Evolutionary conservation across 2,888 invertebrate genomes (phyloP).

Genomic region (Slavum lentiscoides): DNA sequence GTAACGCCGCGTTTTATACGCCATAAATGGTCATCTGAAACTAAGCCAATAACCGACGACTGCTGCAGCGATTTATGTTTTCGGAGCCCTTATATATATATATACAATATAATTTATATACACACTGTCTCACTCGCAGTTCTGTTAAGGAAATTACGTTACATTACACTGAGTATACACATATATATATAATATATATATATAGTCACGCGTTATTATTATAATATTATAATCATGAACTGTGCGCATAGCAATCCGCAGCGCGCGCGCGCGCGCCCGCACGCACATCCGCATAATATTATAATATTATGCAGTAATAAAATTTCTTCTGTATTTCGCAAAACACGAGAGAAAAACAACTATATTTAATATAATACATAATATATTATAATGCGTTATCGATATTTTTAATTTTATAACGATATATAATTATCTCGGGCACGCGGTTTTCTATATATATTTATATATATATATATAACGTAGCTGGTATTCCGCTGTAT

Average conservation of each 20-base stretch:
- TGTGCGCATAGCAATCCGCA: too few species aligned
- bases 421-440: not conserved
- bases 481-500: too few species aligned
- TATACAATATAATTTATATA: constrained; percentile 18
- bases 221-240: constrained; percentile 12
- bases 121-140: constrained; percentile 13
- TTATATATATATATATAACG: not conserved
- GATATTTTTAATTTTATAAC: constrained; percentile 2
- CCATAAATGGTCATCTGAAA: constrained; percentile 40
- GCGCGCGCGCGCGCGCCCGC: not conserved
- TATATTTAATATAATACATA: too few species aligned
- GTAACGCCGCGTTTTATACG: not conserved
- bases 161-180: not conserved
- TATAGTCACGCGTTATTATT: constrained; percentile 12
- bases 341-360: constrained; percentile 18
- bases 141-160: constrained; percentile 23
- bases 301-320: not conserved
- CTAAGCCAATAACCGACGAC: constrained; percentile 14
- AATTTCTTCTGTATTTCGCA: not conserved
- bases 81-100: constrained; percentile 17
- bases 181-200: too few species aligned
- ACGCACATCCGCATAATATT: too few species aligned
- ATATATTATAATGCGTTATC: not conserved
- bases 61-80: constrained; percentile 16
- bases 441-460: not conserved